These are phyloP conservation scores for Sceloporus undulatus DNA, from an alignment of 2,113 vertebrate species.

Conservation along the genomic window DNA sequence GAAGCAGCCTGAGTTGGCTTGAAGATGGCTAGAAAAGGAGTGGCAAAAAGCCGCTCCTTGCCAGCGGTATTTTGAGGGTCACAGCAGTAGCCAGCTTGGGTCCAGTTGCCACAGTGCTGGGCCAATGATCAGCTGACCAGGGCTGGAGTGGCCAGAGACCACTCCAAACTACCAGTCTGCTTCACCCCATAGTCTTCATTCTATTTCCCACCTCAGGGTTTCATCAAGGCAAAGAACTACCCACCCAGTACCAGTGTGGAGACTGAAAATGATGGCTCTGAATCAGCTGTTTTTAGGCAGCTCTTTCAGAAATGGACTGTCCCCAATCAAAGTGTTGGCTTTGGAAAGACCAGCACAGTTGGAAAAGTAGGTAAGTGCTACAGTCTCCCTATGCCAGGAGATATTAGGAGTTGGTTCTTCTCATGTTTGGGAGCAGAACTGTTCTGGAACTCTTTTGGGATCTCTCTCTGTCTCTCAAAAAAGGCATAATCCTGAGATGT, in stretches of 20 bases:
- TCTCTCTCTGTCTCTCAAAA: background rate
- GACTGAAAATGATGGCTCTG: slow-evolving; percentile 84
- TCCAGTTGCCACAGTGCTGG: too few relatives aligned
- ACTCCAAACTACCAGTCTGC: too few relatives aligned
- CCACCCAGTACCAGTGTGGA: slow-evolving; percentile 80
- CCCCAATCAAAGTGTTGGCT: slow-evolving; percentile 73
- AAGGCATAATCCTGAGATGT: background rate
- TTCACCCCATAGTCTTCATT: background rate
- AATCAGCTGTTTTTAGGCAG: slow-evolving; percentile 85
- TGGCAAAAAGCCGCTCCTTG: too few relatives aligned
- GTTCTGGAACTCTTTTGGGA: background rate
- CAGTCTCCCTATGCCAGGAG: too few relatives aligned
- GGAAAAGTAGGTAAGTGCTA: slow-evolving; percentile 84
- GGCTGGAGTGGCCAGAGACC: too few relatives aligned
- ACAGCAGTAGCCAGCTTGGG: too few relatives aligned
- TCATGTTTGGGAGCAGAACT: background rate
- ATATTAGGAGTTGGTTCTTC: background rate
- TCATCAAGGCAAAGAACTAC: slow-evolving; percentile 89
- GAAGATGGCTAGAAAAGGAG: too few relatives aligned
- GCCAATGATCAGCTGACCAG: too few relatives aligned
- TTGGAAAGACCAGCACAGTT: slow-evolving; percentile 78
- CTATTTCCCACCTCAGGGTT: slow-evolving; percentile 71
- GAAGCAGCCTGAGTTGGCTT: too few relatives aligned
- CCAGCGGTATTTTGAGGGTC: too few relatives aligned
- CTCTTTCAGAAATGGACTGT: slow-evolving; percentile 90